These are phyloP conservation scores for Ooceraea biroi DNA, from an alignment of 1,140 invertebrate genomes.

Conservation along the genomic window DNA sequence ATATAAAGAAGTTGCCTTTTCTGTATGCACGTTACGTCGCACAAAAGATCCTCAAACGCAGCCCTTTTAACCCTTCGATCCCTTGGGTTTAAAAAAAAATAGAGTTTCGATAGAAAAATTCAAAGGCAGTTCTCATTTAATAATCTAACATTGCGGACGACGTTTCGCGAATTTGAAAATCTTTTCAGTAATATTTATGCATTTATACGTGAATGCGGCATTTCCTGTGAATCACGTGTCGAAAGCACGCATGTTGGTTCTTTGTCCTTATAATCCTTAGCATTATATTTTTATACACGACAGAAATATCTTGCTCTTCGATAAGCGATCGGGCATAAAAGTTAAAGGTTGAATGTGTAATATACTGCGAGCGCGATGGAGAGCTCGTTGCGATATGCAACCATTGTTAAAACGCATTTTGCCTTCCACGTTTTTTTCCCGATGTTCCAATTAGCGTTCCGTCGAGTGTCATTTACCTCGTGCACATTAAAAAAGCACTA, in stretches of 20 bases:
- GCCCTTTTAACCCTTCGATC: constrained; percentile 5
- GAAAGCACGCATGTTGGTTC: background rate
- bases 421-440: constrained; percentile 8
- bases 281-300: constrained; percentile 10
- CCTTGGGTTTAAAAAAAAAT: background rate
- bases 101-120: background rate
- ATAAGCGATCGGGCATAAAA: constrained; percentile 2
- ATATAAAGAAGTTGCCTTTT: constrained; percentile 5
- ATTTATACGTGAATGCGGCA: background rate
- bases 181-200: background rate
- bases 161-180: background rate
- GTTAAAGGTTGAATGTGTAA: constrained; percentile 22
- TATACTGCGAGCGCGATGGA: constrained; percentile 15
- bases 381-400: background rate
- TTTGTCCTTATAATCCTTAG: background rate
- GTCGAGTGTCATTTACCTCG: background rate
- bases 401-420: constrained; percentile 1
- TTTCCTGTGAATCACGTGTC: constrained; percentile 10
- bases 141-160: background rate
- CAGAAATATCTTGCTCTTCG: constrained; percentile 15
- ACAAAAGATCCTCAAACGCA: background rate
- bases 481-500: background rate
- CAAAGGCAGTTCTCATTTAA: background rate
- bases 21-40: background rate
- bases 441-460: constrained; percentile 17